These are phyloP conservation scores for Microdon myrmicae DNA, from an alignment of 2,888 invertebrate species.

Conservation along the genomic window DNA sequence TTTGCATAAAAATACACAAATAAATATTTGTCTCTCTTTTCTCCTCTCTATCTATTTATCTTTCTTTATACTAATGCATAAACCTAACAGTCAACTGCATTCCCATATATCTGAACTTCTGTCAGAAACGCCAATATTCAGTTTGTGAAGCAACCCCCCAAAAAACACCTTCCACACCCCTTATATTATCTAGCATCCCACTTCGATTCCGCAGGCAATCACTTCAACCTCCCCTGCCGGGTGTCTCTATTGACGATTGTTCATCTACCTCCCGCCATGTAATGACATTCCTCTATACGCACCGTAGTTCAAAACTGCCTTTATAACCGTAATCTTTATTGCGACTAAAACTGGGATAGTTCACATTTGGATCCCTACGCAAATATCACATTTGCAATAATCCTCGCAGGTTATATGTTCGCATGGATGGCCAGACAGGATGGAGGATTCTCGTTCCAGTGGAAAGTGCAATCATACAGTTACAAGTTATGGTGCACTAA, in stretches of 20 bases:
- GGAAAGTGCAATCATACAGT: constrained; percentile 48
- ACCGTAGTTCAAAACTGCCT: constrained; percentile 45
- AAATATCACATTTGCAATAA: constrained; percentile 46
- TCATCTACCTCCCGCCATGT: constrained; percentile 4
- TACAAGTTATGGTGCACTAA: constrained; percentile 51
- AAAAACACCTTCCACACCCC: constrained; percentile 23
- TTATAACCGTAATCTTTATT: constrained; percentile 50
- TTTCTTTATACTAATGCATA: constrained; percentile 46
- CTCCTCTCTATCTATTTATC: too few relatives aligned
- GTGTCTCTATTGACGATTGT: constrained; percentile 7
- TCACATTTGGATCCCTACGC: constrained; percentile 18
- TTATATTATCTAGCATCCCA: background rate
- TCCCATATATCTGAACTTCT: constrained; percentile 48
- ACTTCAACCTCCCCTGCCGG: background rate
- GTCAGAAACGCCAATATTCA: constrained; percentile 52
- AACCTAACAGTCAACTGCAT: constrained; percentile 35
- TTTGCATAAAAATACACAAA: too few relatives aligned
- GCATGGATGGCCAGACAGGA: background rate
- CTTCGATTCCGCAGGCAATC: constrained; percentile 4
- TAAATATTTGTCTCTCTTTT: too few relatives aligned
- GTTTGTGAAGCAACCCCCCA: constrained; percentile 40
- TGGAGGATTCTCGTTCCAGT: constrained; percentile 38
- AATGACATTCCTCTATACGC: constrained; percentile 22
- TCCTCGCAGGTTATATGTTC: constrained; percentile 21
- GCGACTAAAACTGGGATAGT: constrained; percentile 34